These are phyloP conservation scores for Drymodes brunneopygia DNA, from an alignment of 2,113 vertebrate genomes.

Conservation along the genomic window DNA sequence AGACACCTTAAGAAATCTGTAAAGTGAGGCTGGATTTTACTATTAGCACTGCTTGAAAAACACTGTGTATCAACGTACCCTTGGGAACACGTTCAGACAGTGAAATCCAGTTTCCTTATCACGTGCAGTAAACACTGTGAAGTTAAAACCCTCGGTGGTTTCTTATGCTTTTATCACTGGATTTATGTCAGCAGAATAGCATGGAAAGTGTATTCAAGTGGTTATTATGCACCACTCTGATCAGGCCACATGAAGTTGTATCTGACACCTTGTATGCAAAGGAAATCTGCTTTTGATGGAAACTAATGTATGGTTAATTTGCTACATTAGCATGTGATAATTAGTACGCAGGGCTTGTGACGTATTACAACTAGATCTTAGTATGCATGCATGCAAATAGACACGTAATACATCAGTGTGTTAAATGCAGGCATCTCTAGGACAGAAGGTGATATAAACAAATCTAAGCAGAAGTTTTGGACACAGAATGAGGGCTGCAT, in stretches of 20 bases:
- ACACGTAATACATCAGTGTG: neutral
- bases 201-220: neutral
- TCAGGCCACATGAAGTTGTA: neutral
- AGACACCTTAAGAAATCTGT: neutral
- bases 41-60: neutral
- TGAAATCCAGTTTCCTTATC: neutral
- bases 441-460: constrained; percentile 3
- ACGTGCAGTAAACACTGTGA: neutral
- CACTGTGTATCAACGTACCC: neutral
- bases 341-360: neutral
- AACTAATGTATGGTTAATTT: neutral
- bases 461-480: constrained; percentile 11
- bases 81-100: neutral
- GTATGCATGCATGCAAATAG: neutral
- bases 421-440: neutral
- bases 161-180: neutral
- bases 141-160: neutral
- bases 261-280: neutral
- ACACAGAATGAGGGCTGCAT: neutral
- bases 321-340: constrained; percentile 24
- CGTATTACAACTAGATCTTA: neutral
- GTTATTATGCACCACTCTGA: neutral
- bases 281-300: constrained; percentile 1
- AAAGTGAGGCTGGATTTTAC: neutral
- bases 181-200: constrained; percentile 1